Conservation (phyloP, 2,113 vertebrate genomes). For the Ictidomys tridecemlineatus region DNA sequence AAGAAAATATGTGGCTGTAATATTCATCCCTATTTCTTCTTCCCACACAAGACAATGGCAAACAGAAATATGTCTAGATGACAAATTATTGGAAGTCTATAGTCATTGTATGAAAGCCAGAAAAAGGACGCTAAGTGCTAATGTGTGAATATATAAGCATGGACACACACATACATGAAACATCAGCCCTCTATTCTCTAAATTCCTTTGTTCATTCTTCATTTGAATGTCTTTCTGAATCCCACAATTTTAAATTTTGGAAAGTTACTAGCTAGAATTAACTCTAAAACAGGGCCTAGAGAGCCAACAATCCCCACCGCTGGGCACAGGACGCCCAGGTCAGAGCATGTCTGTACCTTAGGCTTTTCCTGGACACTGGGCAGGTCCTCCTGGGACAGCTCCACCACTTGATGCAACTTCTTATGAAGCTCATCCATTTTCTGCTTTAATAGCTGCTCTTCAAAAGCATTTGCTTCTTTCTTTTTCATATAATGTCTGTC, state of each 20-base stretch:
- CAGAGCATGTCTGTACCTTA: conserved; percentile 64
- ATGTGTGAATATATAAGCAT: not conserved
- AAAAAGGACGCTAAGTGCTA: not conserved
- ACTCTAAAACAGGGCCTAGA: not conserved
- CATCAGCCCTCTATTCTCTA: not conserved
- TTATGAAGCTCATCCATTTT: conserved; percentile 89
- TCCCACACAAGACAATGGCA: not conserved
- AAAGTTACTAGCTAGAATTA: not conserved
- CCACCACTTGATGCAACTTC: conserved; percentile 82
- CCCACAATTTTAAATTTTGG: not conserved
- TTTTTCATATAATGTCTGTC: conserved; percentile 83
- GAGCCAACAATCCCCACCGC: not conserved
- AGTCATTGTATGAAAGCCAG: not conserved
- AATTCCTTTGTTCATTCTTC: not conserved
- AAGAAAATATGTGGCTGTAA: not conserved
- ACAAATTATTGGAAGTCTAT: not conserved
- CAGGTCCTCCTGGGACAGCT: conserved; percentile 63
- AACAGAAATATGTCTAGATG: not conserved
- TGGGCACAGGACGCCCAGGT: rapidly evolving
- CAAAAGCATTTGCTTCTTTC: conserved; percentile 87
- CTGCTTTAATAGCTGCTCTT: conserved; percentile 87
- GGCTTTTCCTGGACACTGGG: not conserved
- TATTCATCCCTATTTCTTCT: not conserved
- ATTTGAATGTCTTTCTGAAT: not conserved
- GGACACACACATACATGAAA: not conserved